A percentile compares a stretch with the other conserved stretches of the same genome.
Conservation (phyloP, 2,113 vertebrate genomes). For the Chionomys nivalis region DNA sequence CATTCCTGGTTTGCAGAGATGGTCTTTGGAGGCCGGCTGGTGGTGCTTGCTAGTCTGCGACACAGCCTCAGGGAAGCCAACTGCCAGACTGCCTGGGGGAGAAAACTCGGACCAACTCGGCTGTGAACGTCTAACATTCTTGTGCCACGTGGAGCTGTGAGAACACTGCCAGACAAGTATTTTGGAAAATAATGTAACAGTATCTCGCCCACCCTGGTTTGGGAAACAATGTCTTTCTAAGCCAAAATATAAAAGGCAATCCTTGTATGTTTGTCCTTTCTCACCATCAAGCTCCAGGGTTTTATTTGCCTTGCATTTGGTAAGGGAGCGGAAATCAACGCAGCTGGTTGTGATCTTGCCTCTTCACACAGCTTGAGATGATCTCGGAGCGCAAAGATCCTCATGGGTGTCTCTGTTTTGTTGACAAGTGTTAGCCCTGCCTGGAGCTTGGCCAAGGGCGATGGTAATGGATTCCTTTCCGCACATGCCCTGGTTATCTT, state of each 20-base stretch:
- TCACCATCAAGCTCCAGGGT: slow-evolving; percentile 58
- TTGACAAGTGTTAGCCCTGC: slow-evolving; percentile 71
- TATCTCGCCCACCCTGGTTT: slow-evolving; percentile 67
- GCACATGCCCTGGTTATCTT: neutral
- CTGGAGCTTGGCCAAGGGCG: slow-evolving; percentile 48
- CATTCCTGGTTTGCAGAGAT: neutral
- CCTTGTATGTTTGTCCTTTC: slow-evolving; percentile 69
- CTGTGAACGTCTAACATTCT: slow-evolving; percentile 64
- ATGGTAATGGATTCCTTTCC: slow-evolving; percentile 57
- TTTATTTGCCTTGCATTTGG: slow-evolving; percentile 73
- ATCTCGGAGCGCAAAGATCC: slow-evolving; percentile 74
- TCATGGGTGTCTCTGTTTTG: slow-evolving; percentile 46
- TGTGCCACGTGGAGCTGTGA: slow-evolving; percentile 71
- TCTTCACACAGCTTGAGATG: slow-evolving; percentile 69
- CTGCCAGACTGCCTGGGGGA: slow-evolving; percentile 18
- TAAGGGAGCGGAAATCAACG: slow-evolving; percentile 66
- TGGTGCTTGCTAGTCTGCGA: neutral
- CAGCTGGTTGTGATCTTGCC: slow-evolving; percentile 75
- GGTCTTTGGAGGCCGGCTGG: neutral
- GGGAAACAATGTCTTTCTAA: slow-evolving; percentile 63
- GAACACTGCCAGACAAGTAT: slow-evolving; percentile 53
- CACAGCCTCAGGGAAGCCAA: neutral
- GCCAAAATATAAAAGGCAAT: slow-evolving; percentile 57
- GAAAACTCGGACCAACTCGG: slow-evolving; percentile 60
- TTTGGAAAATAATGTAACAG: slow-evolving; percentile 52